Base-by-base conservation (phyloP, 2,797 vertebrate species). In the Xyrichtys novacula region DNA sequence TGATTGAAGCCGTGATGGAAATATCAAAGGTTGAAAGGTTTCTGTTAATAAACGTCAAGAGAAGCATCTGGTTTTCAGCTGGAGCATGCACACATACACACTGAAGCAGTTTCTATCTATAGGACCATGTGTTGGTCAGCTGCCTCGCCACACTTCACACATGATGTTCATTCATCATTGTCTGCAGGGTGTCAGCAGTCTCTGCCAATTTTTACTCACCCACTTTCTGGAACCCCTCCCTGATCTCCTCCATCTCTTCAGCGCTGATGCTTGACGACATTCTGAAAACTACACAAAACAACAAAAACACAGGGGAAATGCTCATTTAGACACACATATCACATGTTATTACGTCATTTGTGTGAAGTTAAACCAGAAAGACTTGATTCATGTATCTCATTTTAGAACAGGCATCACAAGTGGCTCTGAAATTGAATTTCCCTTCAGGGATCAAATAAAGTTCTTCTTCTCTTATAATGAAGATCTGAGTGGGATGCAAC, bases 181-280 rank as follows among this genome's bases (percentile, higher is more conserved):
- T 31, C 25, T 46, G 34, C 53, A 8, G 2, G 10, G 11, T 29
- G 3, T 38, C 43, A 64, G 43, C 17, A 54, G 26, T 5, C 25
- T 47, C 10, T 1, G 7, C 10, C 25, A 10, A 26, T 4, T 48
- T 56, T 25, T 31, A 92, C 94, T 93, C 85, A 99, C 97, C 97
- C 36, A 98, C 94, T 96, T 96, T 97, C 74, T 89, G 86, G 89
- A 99, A 99, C 59, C 94, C 94, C 74, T 98, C 95, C 60, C 86
- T 94, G 76, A 99, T 94, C 78, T 99, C 98, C 81, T 96, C 96
- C 81, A 97, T 88, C 80, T 99, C 96, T 22, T 98, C 98, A 74
- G 95, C 91, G 61, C 94, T 95, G 84, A 98, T 91, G 14, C 95
- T 90, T 71, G 61, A 58, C 9, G 96, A 94, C 97, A 99, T 99